Percentiles rank a stretch among this genome's conserved stretches.
These are phyloP conservation scores for Molanna angustata DNA, from an alignment of 2,888 invertebrate genomes.

Conservation along the genomic window DNA sequence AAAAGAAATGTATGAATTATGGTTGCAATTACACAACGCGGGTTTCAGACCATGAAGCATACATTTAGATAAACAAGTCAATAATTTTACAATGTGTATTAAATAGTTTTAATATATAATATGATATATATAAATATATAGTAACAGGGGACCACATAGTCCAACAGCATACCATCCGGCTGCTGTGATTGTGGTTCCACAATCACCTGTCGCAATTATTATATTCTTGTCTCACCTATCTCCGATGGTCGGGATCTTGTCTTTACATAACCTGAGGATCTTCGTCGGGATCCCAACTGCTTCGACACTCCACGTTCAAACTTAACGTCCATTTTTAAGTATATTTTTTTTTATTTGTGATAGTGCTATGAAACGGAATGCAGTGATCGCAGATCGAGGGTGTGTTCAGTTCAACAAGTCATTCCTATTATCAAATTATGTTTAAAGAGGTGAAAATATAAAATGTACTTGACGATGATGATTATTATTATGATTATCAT, in stretches of 20 bases:
- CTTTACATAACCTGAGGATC: no score
- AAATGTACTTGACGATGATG: no score
- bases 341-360: no score
- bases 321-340: no score
- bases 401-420: no score
- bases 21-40: slow-evolving; percentile 32
- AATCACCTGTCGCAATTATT: slow-evolving; percentile 30
- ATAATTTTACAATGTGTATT: slow-evolving; percentile 29
- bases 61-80: slow-evolving; percentile 32
- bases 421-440: no score
- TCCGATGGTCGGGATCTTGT: no score
- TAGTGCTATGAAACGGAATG: background rate
- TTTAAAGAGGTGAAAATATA: no score
- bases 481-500: no score
- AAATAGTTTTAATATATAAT: slow-evolving; percentile 21
- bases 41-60: slow-evolving; percentile 32
- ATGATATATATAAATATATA: slow-evolving; percentile 14
- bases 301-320: no score
- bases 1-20: slow-evolving; percentile 30
- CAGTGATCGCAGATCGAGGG: background rate
- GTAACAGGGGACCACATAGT: slow-evolving; percentile 31
- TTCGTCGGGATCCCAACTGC: no score
- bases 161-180: slow-evolving; percentile 29
- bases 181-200: slow-evolving; percentile 29
- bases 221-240: slow-evolving; percentile 25